A percentile compares a stretch with the other conserved stretches of the same genome.
Evolutionary conservation across 2,888 invertebrate genomes (phyloP).

Genomic region (Brachylomia viminalis): DNA sequence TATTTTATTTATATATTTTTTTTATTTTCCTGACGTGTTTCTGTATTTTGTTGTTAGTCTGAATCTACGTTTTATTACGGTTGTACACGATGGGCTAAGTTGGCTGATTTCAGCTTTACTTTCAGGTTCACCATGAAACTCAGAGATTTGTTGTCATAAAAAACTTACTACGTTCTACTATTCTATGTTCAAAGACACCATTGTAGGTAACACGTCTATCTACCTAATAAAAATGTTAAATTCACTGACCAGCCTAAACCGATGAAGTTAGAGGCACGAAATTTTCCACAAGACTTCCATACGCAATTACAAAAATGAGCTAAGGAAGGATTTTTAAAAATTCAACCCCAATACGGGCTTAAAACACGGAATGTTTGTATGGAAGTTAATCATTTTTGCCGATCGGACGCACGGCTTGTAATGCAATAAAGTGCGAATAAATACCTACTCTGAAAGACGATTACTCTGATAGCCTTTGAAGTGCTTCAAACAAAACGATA

Average conservation of each 20-base stretch:
- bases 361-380: neutral
- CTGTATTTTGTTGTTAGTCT: neutral
- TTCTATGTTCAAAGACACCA: neutral
- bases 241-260: no score
- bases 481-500: slow-evolving; percentile 15
- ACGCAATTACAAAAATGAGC: neutral
- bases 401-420: neutral
- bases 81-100: neutral
- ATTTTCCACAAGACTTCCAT: no score
- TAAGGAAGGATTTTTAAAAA: neutral
- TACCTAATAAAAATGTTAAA: no score
- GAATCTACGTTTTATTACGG: neutral
- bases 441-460: neutral
- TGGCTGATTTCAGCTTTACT: neutral
- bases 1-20: no score
- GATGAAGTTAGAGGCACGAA: no score
- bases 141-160: neutral
- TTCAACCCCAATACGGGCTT: neutral
- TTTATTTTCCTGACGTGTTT: neutral
- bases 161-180: neutral
- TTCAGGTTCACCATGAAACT: neutral
- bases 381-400: neutral
- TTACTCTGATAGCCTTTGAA: slow-evolving; percentile 7
- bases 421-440: neutral
- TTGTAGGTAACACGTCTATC: neutral